A percentile compares a stretch with the other conserved stretches of the same genome.
phyloP scores from a whole-genome alignment of 2,113 vertebrate genomes.

The Apodemus speciosus region DNA sequence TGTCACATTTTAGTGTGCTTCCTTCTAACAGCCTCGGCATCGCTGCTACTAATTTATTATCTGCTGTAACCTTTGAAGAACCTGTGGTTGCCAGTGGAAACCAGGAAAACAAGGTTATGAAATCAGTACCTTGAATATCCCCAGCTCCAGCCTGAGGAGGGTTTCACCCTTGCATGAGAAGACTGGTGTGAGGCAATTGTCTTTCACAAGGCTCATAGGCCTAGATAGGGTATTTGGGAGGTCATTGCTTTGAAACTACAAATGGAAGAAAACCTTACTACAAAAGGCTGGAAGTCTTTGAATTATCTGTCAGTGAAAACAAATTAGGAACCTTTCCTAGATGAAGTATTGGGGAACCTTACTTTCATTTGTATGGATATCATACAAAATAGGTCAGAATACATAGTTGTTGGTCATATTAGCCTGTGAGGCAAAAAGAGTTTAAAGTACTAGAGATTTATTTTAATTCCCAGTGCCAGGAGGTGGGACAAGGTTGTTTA shows the following conservation, averaged over 20 bases:
- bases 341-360: neutral
- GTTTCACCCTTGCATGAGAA: neutral
- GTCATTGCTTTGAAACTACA: neutral
- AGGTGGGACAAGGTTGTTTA: neutral
- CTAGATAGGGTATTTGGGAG: neutral
- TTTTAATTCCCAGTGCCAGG: neutral
- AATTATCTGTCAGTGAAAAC: neutral
- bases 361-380: neutral
- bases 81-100: slow-evolving; percentile 71
- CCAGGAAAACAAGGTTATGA: slow-evolving; percentile 37
- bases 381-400: too few relatives aligned
- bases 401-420: neutral
- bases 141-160: neutral
- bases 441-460: neutral
- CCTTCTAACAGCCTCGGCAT: slow-evolving; percentile 56
- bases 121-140: slow-evolving; percentile 17
- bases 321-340: neutral
- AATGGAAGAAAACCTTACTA: neutral
- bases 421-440: neutral
- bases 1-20: slow-evolving; percentile 61
- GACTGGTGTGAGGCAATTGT: neutral
- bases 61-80: slow-evolving; percentile 48
- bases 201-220: neutral
- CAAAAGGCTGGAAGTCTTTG: neutral
- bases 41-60: slow-evolving; percentile 62